Evolutionary conservation across 1,140 invertebrate species (phyloP).

Genomic region (Nixonia krombeini): DNA sequence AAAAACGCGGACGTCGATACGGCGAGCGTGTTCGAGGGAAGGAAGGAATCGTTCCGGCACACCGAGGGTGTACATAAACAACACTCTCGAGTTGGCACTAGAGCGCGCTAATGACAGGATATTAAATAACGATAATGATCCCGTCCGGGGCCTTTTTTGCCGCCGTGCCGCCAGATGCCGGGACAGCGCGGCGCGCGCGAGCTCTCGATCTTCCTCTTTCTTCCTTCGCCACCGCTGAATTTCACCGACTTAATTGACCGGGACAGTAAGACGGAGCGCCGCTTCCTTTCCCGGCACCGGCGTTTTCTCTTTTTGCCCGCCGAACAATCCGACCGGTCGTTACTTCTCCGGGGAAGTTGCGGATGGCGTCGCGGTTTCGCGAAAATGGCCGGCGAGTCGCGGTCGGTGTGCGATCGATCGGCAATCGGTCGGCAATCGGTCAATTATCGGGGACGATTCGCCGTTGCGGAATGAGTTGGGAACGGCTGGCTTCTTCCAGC

Average conservation of each 20-base stretch:
- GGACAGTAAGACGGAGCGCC: conserved; percentile 53
- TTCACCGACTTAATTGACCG: conserved; percentile 66
- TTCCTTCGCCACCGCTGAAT: conserved; percentile 47
- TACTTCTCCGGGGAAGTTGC: background rate
- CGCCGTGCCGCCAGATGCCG: conserved; percentile 27
- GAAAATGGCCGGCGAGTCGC: background rate
- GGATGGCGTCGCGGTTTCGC: background rate
- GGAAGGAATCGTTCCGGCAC: conserved; percentile 44
- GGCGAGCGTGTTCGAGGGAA: conserved; percentile 19
- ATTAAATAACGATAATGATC: conserved; percentile 72
- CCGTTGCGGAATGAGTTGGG: too few species aligned
- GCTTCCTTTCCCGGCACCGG: conserved; percentile 53
- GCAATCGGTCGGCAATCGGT: too few species aligned
- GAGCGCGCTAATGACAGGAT: conserved; percentile 70
- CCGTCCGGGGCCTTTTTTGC: conserved; percentile 59
- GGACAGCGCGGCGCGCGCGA: conserved; percentile 30
- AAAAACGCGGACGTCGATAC: conserved; percentile 45
- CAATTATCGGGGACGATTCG: too few species aligned
- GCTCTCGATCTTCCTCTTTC: conserved; percentile 15
- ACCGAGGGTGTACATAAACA: conserved; percentile 65
- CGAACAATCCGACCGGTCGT: background rate
- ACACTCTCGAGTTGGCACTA: conserved; percentile 62
- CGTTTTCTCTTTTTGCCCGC: conserved; percentile 31
- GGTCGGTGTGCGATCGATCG: background rate
- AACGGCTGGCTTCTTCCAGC: too few species aligned